Conservation (phyloP, 2,888 invertebrate genomes). For the Germaria angustata region DNA sequence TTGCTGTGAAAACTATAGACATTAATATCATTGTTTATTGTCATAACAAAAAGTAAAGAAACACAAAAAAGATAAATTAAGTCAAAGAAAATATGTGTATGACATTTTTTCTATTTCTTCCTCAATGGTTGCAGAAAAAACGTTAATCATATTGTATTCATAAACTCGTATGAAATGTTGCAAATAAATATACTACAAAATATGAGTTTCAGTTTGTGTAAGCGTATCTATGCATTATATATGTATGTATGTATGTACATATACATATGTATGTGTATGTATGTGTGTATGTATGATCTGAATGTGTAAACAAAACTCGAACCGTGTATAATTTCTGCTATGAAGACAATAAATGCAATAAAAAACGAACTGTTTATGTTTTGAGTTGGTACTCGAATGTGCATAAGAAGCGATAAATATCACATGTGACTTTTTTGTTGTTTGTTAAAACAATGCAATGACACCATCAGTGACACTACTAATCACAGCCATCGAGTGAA, state of each 20-base stretch:
- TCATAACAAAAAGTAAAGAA: slow-evolving; percentile 30
- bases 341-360: neutral
- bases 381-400: slow-evolving; percentile 16
- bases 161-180: slow-evolving; percentile 14
- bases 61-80: slow-evolving; percentile 6
- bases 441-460: slow-evolving; percentile 31
- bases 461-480: slow-evolving; percentile 65
- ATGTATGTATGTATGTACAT: neutral
- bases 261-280: neutral
- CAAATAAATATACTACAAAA: slow-evolving; percentile 20
- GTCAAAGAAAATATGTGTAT: slow-evolving; percentile 2
- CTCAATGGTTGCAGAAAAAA: neutral
- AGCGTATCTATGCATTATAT: neutral
- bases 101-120: neutral
- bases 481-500: slow-evolving; percentile 54
- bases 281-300: neutral
- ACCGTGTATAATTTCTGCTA: slow-evolving; percentile 10
- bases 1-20: slow-evolving; percentile 10
- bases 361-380: neutral
- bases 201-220: neutral
- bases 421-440: slow-evolving; percentile 28
- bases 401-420: slow-evolving; percentile 58
- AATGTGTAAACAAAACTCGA: neutral
- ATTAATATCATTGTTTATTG: slow-evolving; percentile 47
- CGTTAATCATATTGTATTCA: slow-evolving; percentile 19